phyloP scores from a whole-genome alignment of 2,113 vertebrate species.

The Aldabrachelys gigantea region DNA sequence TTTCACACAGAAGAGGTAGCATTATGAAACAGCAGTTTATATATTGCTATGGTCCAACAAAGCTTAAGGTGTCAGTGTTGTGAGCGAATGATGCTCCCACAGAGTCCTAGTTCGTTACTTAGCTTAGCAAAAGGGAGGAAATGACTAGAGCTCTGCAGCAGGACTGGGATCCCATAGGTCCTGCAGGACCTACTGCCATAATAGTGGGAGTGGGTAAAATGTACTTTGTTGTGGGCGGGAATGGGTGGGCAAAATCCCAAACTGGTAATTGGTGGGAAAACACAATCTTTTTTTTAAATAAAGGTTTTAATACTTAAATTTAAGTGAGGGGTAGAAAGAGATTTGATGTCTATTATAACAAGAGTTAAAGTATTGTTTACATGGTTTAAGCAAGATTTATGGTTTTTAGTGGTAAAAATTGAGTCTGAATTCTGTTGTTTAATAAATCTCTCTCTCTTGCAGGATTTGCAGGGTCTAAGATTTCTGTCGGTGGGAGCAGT shows the following conservation, averaged over 20 bases:
- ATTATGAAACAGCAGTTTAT: neutral
- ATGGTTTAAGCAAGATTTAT: too few relatives aligned
- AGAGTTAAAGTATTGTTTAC: too few relatives aligned
- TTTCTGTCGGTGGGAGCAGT: neutral
- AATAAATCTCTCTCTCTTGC: neutral
- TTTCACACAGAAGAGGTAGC: neutral
- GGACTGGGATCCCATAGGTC: neutral
- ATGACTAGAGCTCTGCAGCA: neutral
- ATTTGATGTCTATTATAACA: too few relatives aligned
- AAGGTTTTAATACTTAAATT: too few relatives aligned
- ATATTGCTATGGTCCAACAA: neutral
- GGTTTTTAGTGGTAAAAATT: too few relatives aligned
- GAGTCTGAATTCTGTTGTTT: too few relatives aligned
- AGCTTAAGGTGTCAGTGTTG: neutral
- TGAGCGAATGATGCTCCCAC: neutral
- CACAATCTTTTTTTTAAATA: too few relatives aligned
- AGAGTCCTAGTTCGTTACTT: neutral
- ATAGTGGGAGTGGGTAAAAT: neutral
- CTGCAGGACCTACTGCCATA: neutral
- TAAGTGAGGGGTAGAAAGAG: too few relatives aligned
- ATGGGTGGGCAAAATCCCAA: neutral
- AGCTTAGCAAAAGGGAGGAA: neutral
- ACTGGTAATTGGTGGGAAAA: too few relatives aligned
- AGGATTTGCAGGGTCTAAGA: neutral
- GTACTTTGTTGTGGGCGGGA: neutral